Evolutionary conservation across 2,113 vertebrate genomes (phyloP), one percentile per base, ranked within the genome.

Genomic region (Lutjanus erythropterus): DNA sequence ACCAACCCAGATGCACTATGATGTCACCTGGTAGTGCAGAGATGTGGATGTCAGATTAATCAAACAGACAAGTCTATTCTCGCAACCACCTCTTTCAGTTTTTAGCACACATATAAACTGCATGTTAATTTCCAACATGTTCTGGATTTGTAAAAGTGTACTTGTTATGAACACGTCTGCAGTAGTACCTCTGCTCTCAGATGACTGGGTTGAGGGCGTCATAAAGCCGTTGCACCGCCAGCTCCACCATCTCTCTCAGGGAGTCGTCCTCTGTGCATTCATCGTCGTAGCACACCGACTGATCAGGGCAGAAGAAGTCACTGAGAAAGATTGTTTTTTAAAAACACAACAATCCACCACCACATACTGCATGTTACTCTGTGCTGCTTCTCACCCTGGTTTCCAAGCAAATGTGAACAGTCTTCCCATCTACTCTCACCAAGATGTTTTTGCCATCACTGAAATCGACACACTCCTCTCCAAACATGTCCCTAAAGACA

Each of bases 171-270:
- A 8, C 23, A 3, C 1, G 19, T 44, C 37, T 1, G 6, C 52
- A 3, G 31, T 31, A 21, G 11, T 0, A 5, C 7, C 29, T 46
- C 21, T 0, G 52, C 12, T 15, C 55, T 96, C 91, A 98, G 73
- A 92, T 93, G 2, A 95, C 92, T 0, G 97, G 97, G 41, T 96
- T 96, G 25, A 98, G 95, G 19, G 97, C 96, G 31, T 98, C 97
- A 8, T 97, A 97, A 39, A 99, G 96, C 61, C 97, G 94, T 88
- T 97, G 97, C 3, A 97, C 96, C 0, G 97, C 96, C 84, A 97
- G 86, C 39, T 98, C 97, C 81, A 98, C 95, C 96, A 97, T 96
- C 90, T 98, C 97, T 44, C 94, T 96, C 42, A 99, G 95, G 12
- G 96, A 96, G 74, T 98, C 97, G 0, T 99, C 97, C 2, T 98